phyloP scores from a whole-genome alignment of 2,888 invertebrate species.

The Cantharis flavilabris region DNA sequence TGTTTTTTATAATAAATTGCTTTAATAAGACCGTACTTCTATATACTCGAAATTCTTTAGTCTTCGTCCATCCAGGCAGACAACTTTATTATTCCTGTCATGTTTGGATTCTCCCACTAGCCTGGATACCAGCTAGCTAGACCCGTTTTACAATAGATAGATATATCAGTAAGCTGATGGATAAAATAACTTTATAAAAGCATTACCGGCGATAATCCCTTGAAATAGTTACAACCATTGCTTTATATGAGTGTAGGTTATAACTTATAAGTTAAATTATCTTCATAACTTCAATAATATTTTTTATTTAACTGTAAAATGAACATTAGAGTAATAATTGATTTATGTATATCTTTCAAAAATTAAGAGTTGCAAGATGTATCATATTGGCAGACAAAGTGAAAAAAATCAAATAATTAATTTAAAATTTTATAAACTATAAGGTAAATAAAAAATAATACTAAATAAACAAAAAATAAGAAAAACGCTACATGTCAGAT shows the following conservation, averaged over 20 bases:
- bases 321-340: no score
- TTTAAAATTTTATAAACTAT: no score
- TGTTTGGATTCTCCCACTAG: conserved; percentile 20
- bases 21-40: not conserved
- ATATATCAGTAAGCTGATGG: conserved; percentile 17
- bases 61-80: conserved; percentile 1
- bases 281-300: not conserved
- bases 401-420: no score
- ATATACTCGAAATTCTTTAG: not conserved
- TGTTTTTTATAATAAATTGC: not conserved
- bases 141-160: conserved; percentile 13
- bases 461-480: no score
- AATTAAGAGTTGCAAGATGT: no score
- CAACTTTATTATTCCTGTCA: conserved; percentile 18
- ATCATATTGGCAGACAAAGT: no score
- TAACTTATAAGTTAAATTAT: not conserved
- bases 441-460: no score
- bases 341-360: no score
- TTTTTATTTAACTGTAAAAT: no score
- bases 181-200: conserved; percentile 31
- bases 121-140: conserved; percentile 4
- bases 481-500: no score
- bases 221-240: conserved; percentile 17
- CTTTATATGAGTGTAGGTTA: conserved; percentile 13
- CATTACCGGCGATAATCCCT: conserved; percentile 28